Percentiles rank a stretch among this genome's conserved stretches.
Conservation (phyloP, 2,888 invertebrate species). For the Morpho helenor region DNA sequence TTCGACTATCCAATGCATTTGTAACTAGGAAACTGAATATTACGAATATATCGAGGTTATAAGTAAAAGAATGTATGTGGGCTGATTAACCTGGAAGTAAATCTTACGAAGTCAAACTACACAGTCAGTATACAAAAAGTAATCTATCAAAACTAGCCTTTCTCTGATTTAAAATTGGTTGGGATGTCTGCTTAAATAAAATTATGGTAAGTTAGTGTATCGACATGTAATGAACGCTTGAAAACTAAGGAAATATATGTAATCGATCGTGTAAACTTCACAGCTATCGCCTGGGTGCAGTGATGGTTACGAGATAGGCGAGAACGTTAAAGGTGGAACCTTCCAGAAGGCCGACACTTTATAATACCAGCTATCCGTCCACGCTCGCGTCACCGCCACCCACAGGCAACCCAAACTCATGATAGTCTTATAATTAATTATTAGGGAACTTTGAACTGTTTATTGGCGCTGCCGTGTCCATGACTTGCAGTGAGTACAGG, state of each 20-base stretch:
- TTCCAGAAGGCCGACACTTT: conserved; percentile 17
- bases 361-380: conserved; percentile 5
- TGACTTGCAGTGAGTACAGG: neutral
- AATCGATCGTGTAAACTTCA: conserved; percentile 51
- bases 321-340: conserved; percentile 16
- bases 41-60: neutral
- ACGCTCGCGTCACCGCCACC: neutral
- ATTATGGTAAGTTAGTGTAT: neutral
- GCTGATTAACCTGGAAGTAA: conserved; percentile 12
- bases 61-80: conserved; percentile 4
- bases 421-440: too few relatives aligned
- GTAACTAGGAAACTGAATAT: neutral
- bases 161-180: too few relatives aligned
- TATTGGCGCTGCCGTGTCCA: conserved; percentile 1
- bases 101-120: neutral
- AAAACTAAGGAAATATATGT: conserved; percentile 2
- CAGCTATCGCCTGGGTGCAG: conserved; percentile 56
- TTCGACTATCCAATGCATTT: neutral
- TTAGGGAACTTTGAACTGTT: neutral
- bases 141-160: too few relatives aligned
- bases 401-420: neutral
- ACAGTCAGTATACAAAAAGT: neutral
- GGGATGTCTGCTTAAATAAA: too few relatives aligned
- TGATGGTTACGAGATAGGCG: conserved; percentile 43
- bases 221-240: neutral